Conservation (phyloP, 92 coral and sea anemone species). For the Epizoanthus illoricatus region DNA sequence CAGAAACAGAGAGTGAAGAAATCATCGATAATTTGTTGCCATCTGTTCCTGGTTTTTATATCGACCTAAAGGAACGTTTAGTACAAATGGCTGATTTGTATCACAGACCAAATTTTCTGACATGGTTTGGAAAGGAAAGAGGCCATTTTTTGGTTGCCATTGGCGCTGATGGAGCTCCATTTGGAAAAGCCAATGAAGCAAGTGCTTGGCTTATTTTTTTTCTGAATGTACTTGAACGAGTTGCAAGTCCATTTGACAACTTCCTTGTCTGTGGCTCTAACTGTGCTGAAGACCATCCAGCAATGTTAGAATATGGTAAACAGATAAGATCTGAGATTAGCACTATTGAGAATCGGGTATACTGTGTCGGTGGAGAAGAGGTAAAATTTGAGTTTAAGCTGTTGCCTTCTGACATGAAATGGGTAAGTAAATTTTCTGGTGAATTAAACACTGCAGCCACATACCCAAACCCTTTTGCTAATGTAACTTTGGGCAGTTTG, state of each 20-base stretch:
- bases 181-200: slow-evolving; percentile 71
- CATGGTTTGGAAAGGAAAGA: slow-evolving; percentile 66
- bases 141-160: slow-evolving; percentile 65
- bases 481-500: slow-evolving; percentile 43
- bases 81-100: slow-evolving; percentile 61
- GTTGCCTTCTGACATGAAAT: slow-evolving; percentile 50
- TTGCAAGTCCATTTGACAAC: slow-evolving; percentile 68
- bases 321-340: slow-evolving; percentile 45
- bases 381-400: slow-evolving; percentile 36
- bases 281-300: slow-evolving; percentile 73
- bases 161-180: slow-evolving; percentile 84
- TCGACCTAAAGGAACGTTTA: slow-evolving; percentile 53
- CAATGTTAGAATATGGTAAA: slow-evolving; percentile 64
- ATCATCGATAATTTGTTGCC: slow-evolving; percentile 40
- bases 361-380: slow-evolving; percentile 40
- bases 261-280: slow-evolving; percentile 62
- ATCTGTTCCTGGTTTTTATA: slow-evolving; percentile 54
- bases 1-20: slow-evolving; percentile 56
- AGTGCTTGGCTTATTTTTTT: slow-evolving; percentile 68
- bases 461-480: slow-evolving; percentile 71
- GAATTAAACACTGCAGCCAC: slow-evolving; percentile 47
- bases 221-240: slow-evolving; percentile 64
- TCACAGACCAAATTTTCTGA: slow-evolving; percentile 47
- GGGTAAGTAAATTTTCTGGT: slow-evolving; percentile 40
- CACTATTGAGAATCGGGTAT: slow-evolving; percentile 46